Conservation (phyloP, 2,797 vertebrate genomes). For the Leptodactylus fallax region DNA sequence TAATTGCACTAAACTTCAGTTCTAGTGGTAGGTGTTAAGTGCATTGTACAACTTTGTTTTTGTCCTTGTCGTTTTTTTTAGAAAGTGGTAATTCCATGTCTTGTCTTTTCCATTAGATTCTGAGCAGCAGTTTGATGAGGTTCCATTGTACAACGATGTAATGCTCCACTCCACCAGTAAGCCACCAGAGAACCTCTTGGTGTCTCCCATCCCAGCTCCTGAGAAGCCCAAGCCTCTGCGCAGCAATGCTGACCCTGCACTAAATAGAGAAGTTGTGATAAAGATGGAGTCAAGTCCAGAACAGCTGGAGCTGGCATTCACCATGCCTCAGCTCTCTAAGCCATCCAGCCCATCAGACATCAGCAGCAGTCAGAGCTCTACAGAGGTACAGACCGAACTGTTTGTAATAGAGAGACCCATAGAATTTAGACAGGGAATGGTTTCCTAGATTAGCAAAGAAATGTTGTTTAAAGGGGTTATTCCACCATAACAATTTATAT, state of each 20-base stretch:
- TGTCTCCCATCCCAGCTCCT: conserved; percentile 84
- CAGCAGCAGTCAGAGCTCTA: conserved; percentile 78
- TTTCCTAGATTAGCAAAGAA: too few relatives aligned
- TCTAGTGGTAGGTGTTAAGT: conserved; percentile 79
- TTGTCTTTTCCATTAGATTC: conserved; percentile 76
- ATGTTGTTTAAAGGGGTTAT: too few relatives aligned
- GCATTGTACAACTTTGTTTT: not conserved
- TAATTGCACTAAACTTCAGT: conserved; percentile 90
- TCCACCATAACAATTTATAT: too few relatives aligned
- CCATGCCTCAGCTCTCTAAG: conserved; percentile 77
- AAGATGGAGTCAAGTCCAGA: conserved; percentile 81
- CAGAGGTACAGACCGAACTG: conserved; percentile 78
- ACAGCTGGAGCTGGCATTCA: conserved; percentile 80
- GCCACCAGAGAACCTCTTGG: conserved; percentile 81
- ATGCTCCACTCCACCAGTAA: conserved; percentile 92
- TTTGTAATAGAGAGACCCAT: too few relatives aligned
- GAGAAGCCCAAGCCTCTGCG: conserved; percentile 82
- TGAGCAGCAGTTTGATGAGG: conserved; percentile 87
- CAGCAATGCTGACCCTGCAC: conserved; percentile 79
- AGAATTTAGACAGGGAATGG: too few relatives aligned
- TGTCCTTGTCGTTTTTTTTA: not conserved
- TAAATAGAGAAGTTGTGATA: conserved; percentile 77
- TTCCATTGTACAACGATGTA: conserved; percentile 94
- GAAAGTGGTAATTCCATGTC: not conserved
- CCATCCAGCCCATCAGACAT: conserved; percentile 78